Conservation (phyloP, 2,797 vertebrate genomes). For the Myripristis murdjan region DNA sequence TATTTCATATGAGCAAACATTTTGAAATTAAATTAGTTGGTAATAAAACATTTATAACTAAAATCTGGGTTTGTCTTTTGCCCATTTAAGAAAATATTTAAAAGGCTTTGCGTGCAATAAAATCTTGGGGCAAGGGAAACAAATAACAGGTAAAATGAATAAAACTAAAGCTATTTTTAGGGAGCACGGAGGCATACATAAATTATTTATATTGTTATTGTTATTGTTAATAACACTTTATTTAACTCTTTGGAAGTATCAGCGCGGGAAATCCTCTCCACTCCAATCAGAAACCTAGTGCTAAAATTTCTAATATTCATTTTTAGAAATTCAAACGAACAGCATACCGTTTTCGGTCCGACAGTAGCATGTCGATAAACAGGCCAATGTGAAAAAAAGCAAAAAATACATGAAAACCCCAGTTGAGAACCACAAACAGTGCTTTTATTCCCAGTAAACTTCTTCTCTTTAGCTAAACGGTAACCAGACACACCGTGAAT, state of each 20-base stretch:
- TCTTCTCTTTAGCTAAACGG: not conserved
- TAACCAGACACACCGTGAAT: not conserved
- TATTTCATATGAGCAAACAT: not conserved
- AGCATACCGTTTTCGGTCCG: conserved; percentile 47
- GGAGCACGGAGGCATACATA: no score
- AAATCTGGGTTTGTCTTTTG: no score
- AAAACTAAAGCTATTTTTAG: no score
- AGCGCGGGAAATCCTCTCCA: no score
- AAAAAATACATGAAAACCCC: conserved; percentile 56
- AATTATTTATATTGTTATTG: no score
- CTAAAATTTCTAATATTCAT: not conserved
- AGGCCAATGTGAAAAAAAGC: conserved; percentile 38
- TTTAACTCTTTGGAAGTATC: no score
- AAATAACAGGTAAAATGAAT: not conserved
- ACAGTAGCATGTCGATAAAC: conserved; percentile 53
- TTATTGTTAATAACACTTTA: no score
- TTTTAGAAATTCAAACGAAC: not conserved
- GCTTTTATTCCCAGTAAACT: not conserved
- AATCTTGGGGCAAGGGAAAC: no score
- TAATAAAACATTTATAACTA: no score
- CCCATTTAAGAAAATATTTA: no score
- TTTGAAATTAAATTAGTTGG: not conserved
- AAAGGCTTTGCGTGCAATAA: no score
- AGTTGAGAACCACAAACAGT: not conserved
- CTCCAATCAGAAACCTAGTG: no score